Percentiles rank a stretch among this genome's conserved stretches.
Evolutionary conservation across 2,888 invertebrate genomes (phyloP).

Genomic region (Tryphoninae sp.): DNA sequence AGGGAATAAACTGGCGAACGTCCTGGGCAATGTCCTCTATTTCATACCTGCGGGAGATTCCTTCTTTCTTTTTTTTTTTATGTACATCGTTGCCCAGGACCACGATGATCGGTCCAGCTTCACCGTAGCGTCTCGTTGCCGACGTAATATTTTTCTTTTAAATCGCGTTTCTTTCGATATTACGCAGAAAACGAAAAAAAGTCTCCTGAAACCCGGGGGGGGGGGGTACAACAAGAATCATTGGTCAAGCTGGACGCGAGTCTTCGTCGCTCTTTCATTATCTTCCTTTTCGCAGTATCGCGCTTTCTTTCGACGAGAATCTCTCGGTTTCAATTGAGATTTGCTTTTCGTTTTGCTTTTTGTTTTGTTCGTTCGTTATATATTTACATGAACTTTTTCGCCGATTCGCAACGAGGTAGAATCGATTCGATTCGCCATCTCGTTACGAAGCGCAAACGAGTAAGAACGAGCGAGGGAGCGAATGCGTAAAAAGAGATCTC

Average conservation of each 20-base stretch:
- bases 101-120: constrained; percentile 56
- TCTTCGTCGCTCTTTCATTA: constrained; percentile 37
- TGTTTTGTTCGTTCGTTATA: constrained; percentile 8
- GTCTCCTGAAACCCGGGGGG: neutral
- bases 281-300: constrained; percentile 21
- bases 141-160: constrained; percentile 7
- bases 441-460: constrained; percentile 4
- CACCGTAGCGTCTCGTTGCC: constrained; percentile 37
- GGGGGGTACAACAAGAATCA: constrained; percentile 10
- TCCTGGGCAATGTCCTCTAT: constrained; percentile 54
- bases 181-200: constrained; percentile 11
- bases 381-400: constrained; percentile 57
- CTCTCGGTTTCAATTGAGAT: neutral
- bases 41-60: constrained; percentile 44
- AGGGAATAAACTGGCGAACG: constrained; percentile 57
- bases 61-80: constrained; percentile 30
- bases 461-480: constrained; percentile 11
- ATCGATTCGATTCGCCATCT: neutral
- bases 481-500: constrained; percentile 33
- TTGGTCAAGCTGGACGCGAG: constrained; percentile 53
- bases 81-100: constrained; percentile 56
- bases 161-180: neutral
- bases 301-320: constrained; percentile 20
- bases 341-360: constrained; percentile 1
- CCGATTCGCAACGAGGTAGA: constrained; percentile 21